Percentiles rank a stretch among this genome's conserved stretches.
These are phyloP conservation scores for Pogona vitticeps DNA, from an alignment of 2,113 vertebrate species.

Conservation along the genomic window DNA sequence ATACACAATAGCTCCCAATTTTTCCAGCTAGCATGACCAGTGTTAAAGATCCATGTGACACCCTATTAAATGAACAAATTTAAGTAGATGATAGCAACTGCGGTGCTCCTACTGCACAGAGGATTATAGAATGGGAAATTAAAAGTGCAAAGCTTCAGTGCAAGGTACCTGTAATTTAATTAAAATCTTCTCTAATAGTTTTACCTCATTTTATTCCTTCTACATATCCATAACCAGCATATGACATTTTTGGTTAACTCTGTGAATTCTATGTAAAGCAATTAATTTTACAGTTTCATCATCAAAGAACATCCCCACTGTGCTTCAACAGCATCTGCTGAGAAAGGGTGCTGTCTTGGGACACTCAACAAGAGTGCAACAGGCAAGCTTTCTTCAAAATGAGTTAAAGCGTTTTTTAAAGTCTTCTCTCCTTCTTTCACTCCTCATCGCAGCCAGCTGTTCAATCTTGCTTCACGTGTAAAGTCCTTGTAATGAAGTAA, in stretches of 20 bases:
- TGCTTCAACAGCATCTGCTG: not conserved
- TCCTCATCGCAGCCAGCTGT: not conserved
- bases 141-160: not conserved
- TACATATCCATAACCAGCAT: not conserved
- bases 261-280: not conserved
- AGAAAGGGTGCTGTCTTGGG: not conserved
- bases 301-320: not conserved
- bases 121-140: not conserved
- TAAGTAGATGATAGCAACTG: not conserved
- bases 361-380: not conserved
- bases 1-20: not conserved
- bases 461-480: not conserved
- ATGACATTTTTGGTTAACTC: not conserved
- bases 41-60: not conserved
- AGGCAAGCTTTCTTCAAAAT: not conserved
- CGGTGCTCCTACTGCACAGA: not conserved
- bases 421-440: not conserved
- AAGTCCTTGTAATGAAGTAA: not conserved
- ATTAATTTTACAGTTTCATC: not conserved
- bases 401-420: not conserved
- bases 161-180: constrained; percentile 2
- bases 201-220: not conserved
- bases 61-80: not conserved
- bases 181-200: not conserved
- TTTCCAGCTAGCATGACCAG: not conserved